These are phyloP conservation scores for Lonchura striata DNA, from an alignment of 2,113 vertebrate species.

Conservation along the genomic window DNA sequence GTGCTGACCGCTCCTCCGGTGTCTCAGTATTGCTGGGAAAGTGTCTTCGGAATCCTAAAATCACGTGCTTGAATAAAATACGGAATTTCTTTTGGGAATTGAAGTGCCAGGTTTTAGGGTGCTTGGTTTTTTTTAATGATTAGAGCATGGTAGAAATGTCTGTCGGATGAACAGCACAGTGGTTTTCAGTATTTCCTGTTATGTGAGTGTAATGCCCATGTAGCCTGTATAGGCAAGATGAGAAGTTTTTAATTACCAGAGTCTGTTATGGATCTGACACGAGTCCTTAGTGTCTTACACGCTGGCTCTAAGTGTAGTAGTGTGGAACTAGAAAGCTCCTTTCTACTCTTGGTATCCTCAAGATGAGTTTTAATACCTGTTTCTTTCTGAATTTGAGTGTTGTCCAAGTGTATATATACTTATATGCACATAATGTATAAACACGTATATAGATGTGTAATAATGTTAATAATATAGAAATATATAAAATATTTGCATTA, in stretches of 20 bases:
- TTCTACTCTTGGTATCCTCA: background rate
- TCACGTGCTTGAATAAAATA: accelerated
- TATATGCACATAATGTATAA: background rate
- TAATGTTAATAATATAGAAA: background rate
- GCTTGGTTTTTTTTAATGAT: background rate
- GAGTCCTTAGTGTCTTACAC: background rate
- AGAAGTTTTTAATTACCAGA: background rate
- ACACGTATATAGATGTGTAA: background rate
- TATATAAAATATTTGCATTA: background rate
- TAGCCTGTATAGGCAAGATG: background rate
- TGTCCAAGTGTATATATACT: background rate
- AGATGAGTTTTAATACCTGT: background rate
- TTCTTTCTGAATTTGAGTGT: background rate
- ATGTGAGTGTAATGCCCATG: background rate
- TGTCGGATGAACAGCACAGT: background rate
- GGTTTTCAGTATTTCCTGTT: background rate
- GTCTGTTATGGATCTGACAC: accelerated
- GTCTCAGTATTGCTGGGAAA: background rate
- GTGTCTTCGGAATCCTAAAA: background rate
- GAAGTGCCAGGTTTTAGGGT: background rate
- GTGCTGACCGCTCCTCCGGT: background rate
- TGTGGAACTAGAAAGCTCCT: background rate
- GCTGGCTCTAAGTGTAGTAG: background rate
- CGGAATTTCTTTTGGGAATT: background rate
- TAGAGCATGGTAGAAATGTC: background rate